Evolutionary conservation across 2,797 vertebrate species (phyloP).

Genomic region (Anguilla obscura): DNA sequence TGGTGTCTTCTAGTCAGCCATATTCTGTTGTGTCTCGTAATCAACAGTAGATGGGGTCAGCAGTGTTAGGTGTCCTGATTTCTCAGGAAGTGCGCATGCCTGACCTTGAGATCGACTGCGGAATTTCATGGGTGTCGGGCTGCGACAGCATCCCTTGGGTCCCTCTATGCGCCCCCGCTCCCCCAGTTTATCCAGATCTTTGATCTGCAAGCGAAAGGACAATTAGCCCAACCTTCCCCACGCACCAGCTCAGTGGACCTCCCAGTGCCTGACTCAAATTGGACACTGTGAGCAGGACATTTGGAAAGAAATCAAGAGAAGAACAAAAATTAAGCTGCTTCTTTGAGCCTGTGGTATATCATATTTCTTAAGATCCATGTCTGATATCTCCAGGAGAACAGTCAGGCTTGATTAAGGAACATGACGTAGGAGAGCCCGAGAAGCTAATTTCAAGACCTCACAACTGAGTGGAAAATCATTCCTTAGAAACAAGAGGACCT

Average conservation of each 20-base stretch:
- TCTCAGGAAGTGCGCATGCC: not conserved
- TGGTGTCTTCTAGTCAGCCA: not conserved
- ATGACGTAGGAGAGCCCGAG: slow-evolving; percentile 25
- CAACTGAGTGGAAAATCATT: not conserved
- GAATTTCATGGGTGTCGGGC: slow-evolving; percentile 79
- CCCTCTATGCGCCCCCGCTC: slow-evolving; percentile 66
- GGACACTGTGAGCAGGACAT: slow-evolving; percentile 4
- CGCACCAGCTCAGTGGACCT: not conserved
- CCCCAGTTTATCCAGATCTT: slow-evolving; percentile 72
- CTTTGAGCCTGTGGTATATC: not conserved
- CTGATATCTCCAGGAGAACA: slow-evolving; percentile 6
- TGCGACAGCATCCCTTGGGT: slow-evolving; percentile 73
- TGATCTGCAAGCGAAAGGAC: slow-evolving; percentile 60
- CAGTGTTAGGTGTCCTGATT: not conserved
- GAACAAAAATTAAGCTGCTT: not conserved
- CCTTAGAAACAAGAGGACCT: not conserved
- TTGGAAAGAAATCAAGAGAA: not conserved
- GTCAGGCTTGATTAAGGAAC: slow-evolving; percentile 37
- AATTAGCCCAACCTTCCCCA: not conserved
- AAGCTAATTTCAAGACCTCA: slow-evolving; percentile 25
- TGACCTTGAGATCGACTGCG: slow-evolving; percentile 85
- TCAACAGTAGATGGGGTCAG: no score
- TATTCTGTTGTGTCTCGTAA: not conserved
- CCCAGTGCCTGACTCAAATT: not conserved
- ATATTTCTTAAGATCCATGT: not conserved